A percentile compares a stretch with the other conserved stretches of the same genome.
phyloP scores from a whole-genome alignment of 2,797 vertebrate species.

The Centropyge bicolor region DNA sequence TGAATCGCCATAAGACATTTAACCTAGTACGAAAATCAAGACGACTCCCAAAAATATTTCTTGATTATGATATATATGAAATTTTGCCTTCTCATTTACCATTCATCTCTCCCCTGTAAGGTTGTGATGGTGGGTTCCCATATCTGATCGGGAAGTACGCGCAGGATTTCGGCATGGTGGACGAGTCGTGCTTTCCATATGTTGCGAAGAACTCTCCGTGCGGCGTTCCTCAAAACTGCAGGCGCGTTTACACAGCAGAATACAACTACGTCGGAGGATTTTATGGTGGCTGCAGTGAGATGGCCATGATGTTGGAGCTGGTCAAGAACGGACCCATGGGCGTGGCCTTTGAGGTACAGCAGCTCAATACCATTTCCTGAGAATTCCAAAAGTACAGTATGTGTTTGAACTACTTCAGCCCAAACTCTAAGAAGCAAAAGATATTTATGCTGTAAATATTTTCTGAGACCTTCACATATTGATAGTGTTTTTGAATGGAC shows the following conservation, averaged over 20 bases:
- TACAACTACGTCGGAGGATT: conserved; percentile 96
- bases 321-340: conserved; percentile 90
- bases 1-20: neutral
- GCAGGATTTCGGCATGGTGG: conserved; percentile 95
- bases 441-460: too few species aligned
- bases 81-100: neutral
- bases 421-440: too few species aligned
- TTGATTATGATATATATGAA: neutral
- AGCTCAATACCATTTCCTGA: neutral
- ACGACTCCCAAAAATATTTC: neutral
- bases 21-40: neutral
- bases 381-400: neutral
- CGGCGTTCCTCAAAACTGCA: conserved; percentile 78
- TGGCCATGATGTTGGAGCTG: conserved; percentile 93
- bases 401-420: neutral
- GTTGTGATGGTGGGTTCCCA: conserved; percentile 96
- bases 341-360: conserved; percentile 89
- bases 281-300: conserved; percentile 96
- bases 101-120: conserved; percentile 72
- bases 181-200: conserved; percentile 94
- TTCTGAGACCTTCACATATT: too few species aligned
- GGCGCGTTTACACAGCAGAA: conserved; percentile 86
- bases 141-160: conserved; percentile 94
- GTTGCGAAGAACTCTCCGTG: conserved; percentile 85
- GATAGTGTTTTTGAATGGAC: too few species aligned